Evolutionary conservation across 2,113 vertebrate genomes (phyloP).

Genomic region (Cynoglossus semilaevis): DNA sequence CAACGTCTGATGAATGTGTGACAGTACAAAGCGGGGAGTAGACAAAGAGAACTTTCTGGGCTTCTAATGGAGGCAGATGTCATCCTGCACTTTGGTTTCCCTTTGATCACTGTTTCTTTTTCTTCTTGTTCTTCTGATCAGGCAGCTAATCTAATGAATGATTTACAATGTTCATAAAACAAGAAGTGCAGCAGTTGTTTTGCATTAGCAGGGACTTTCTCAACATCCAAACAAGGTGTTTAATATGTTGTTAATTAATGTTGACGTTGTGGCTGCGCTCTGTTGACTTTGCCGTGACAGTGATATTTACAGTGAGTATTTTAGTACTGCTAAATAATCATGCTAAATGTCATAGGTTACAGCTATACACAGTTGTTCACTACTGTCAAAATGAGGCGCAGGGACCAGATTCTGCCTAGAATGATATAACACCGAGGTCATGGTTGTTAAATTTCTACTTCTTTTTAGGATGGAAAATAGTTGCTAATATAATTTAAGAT

Average conservation of each 20-base stretch:
- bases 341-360: no score
- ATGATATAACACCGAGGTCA: no score
- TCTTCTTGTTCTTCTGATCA: background rate
- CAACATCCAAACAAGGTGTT: background rate
- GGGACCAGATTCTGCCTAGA: no score
- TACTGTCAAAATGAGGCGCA: no score
- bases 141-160: constrained; percentile 16
- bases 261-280: constrained; percentile 3
- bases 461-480: no score
- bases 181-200: background rate
- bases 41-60: constrained; percentile 38
- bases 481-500: no score
- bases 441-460: no score
- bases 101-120: constrained; percentile 36
- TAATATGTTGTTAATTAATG: constrained; percentile 4
- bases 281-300: background rate
- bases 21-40: constrained; percentile 17
- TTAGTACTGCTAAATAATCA: no score
- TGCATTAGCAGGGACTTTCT: constrained; percentile 8
- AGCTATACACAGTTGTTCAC: no score
- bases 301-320: no score
- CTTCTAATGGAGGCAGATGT: constrained; percentile 45
- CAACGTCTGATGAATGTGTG: constrained; percentile 51
- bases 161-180: background rate
- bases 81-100: constrained; percentile 18